phyloP scores from a whole-genome alignment of 2,113 vertebrate species.

The Eulemur rufifrons region DNA sequence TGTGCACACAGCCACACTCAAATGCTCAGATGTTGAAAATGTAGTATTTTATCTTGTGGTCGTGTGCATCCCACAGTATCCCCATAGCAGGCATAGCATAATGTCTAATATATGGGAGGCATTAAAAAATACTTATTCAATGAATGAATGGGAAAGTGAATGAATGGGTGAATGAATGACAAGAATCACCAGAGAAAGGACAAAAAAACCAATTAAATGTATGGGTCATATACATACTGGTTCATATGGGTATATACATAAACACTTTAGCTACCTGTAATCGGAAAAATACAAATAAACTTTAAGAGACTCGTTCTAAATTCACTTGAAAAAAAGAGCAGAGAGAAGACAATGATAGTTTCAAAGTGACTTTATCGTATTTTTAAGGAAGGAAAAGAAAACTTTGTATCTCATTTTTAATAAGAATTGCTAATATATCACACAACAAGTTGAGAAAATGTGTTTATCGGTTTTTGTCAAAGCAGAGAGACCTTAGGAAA shows the following conservation, averaged over 20 bases:
- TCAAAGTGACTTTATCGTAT: neutral
- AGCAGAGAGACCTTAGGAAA: neutral
- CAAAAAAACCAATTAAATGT: neutral
- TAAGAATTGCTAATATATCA: neutral
- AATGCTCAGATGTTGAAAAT: neutral
- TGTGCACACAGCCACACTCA: neutral
- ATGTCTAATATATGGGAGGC: neutral
- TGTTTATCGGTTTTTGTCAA: neutral
- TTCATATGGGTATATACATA: neutral
- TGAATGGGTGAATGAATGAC: neutral
- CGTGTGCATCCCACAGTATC: neutral
- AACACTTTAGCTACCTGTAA: neutral
- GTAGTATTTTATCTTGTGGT: neutral
- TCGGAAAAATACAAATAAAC: neutral
- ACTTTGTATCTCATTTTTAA: neutral
- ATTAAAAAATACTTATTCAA: neutral
- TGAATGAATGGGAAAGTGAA: neutral
- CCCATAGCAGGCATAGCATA: neutral
- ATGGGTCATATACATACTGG: neutral
- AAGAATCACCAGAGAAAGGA: neutral
- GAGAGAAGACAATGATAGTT: neutral
- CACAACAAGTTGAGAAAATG: neutral
- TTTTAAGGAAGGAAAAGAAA: neutral
- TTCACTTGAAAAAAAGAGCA: neutral
- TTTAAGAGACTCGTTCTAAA: neutral